phyloP scores from a whole-genome alignment of 1,140 invertebrate genomes.

The Agrilus planipennis region DNA sequence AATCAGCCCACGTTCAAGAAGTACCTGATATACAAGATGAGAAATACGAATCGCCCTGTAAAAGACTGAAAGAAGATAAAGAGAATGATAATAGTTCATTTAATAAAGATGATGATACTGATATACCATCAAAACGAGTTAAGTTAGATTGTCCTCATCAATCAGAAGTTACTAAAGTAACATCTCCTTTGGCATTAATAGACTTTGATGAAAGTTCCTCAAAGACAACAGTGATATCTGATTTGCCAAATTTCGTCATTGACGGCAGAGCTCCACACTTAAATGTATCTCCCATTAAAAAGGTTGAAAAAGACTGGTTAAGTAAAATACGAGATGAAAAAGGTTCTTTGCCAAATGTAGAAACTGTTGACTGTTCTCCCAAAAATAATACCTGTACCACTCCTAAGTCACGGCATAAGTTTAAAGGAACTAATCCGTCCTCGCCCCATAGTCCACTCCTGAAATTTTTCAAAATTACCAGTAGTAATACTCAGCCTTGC shows the following conservation, averaged over 20 bases:
- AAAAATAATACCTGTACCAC: not conserved
- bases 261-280: constrained; percentile 65
- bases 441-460: constrained; percentile 21
- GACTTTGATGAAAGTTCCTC: too few species aligned
- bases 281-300: constrained; percentile 54
- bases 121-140: too few species aligned
- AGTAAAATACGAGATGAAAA: constrained; percentile 53
- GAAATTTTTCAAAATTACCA: constrained; percentile 21
- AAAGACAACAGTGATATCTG: too few species aligned
- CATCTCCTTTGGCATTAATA: too few species aligned
- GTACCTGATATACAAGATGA: too few species aligned
- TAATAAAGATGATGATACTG: too few species aligned
- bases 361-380: constrained; percentile 6
- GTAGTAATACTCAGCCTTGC: constrained; percentile 3
- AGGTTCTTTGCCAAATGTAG: constrained; percentile 20
- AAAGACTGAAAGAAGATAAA: too few species aligned
- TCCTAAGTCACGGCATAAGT: not conserved
- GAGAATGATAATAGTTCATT: too few species aligned
- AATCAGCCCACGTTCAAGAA: too few species aligned
- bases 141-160: too few species aligned
- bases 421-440: constrained; percentile 2
- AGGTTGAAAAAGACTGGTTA: constrained; percentile 58
- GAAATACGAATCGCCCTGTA: too few species aligned
- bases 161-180: too few species aligned
- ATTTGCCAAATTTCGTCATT: constrained; percentile 64